phyloP scores from a whole-genome alignment of 92 coral and sea anemone species.

The Porites lobata region DNA sequence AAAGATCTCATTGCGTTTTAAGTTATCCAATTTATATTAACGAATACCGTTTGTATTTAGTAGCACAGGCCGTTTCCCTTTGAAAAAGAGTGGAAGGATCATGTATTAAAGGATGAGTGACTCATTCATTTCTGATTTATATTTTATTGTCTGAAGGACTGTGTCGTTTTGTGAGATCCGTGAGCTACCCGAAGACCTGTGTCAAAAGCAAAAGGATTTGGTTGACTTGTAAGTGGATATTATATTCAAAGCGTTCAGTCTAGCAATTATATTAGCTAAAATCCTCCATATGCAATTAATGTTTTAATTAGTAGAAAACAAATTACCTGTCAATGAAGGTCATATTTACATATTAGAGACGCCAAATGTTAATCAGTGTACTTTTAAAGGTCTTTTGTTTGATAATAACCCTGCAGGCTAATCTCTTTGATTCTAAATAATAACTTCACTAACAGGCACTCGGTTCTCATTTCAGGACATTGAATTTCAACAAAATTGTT shows the following conservation, averaged over 20 bases:
- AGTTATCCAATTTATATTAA: too few species aligned
- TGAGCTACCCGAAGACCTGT: conserved; percentile 68
- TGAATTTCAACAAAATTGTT: conserved; percentile 77
- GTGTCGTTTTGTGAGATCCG: conserved; percentile 54
- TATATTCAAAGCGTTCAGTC: background rate
- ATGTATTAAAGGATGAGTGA: background rate
- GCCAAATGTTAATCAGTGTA: too few species aligned
- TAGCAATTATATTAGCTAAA: too few species aligned
- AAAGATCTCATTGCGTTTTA: too few species aligned
- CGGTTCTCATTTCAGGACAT: conserved; percentile 57
- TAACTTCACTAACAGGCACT: background rate
- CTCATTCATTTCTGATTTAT: background rate
- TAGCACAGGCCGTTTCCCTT: too few species aligned
- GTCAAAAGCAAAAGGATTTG: conserved; percentile 62
- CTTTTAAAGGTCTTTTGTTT: too few species aligned
- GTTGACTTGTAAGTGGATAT: conserved; percentile 73
- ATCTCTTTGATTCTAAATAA: background rate
- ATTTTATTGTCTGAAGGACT: conserved; percentile 33
- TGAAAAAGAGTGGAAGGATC: too few species aligned
- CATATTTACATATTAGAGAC: too few species aligned
- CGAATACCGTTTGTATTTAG: too few species aligned
- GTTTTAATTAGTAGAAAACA: background rate
- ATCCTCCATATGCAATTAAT: too few species aligned
- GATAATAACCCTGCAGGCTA: background rate
- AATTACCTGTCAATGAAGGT: background rate